Percentiles rank a stretch among this genome's conserved stretches.
phyloP scores from a whole-genome alignment of 1,140 invertebrate species.

The Mizuhopecten yessoensis region DNA sequence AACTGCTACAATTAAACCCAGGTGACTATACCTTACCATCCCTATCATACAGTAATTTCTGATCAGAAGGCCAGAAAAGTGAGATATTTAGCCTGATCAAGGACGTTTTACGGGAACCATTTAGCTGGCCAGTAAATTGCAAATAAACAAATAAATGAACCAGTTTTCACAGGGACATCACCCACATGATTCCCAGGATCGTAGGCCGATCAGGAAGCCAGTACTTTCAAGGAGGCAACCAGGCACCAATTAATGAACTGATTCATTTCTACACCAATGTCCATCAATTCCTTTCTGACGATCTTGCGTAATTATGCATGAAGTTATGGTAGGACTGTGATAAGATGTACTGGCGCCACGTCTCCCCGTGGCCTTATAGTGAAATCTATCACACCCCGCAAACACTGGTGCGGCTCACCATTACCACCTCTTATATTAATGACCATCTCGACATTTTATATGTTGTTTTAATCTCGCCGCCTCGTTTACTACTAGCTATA shows the following conservation, averaged over 20 bases:
- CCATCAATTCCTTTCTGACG: constrained; percentile 6
- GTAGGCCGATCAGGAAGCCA: not conserved
- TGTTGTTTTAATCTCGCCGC: constrained; percentile 24
- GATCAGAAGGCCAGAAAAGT: too few relatives aligned
- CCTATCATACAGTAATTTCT: not conserved
- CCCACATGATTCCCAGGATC: not conserved
- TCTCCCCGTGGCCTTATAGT: not conserved
- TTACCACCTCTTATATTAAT: not conserved
- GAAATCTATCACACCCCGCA: not conserved
- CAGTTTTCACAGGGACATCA: not conserved
- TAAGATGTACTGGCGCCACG: constrained; percentile 3
- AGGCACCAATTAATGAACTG: constrained; percentile 25
- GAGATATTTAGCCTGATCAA: too few relatives aligned
- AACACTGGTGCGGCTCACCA: not conserved
- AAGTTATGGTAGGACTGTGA: not conserved
- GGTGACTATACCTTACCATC: too few relatives aligned
- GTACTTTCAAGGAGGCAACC: not conserved
- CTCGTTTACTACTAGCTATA: not conserved
- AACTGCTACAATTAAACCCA: too few relatives aligned
- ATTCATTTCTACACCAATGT: not conserved
- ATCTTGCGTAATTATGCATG: constrained; percentile 38
- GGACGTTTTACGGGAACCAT: too few relatives aligned
- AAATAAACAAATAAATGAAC: not conserved
- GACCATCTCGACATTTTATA: constrained; percentile 34
- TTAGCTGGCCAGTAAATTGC: not conserved